Evolutionary conservation across 2,113 vertebrate species (phyloP).

Genomic region (Oncorhynchus kisutch): DNA sequence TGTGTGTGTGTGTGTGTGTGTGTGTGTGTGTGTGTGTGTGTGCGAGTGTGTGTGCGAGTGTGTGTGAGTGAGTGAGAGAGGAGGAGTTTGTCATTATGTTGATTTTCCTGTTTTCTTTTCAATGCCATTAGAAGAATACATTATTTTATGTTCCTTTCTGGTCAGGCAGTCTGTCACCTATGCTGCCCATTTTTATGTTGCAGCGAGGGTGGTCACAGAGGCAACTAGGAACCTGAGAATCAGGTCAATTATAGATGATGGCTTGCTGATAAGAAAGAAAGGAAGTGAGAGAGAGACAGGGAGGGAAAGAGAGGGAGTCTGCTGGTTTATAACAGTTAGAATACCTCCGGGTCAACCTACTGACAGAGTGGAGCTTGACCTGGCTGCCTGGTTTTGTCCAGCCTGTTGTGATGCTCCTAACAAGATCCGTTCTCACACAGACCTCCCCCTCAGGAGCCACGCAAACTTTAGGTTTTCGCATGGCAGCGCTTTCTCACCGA

Average conservation of each 20-base stretch:
- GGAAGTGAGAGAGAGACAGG: conserved; percentile 39
- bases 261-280: conserved; percentile 71
- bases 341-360: conserved; percentile 44
- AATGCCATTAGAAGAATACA: conserved; percentile 74
- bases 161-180: conserved; percentile 74
- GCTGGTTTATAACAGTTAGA: conserved; percentile 64
- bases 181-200: conserved; percentile 78
- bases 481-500: conserved; percentile 24
- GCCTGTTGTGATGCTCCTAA: conserved; percentile 67
- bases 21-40: no score
- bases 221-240: conserved; percentile 77
- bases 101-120: conserved; percentile 78
- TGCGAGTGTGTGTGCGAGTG: no score
- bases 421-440: conserved; percentile 70
- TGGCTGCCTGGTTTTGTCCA: conserved; percentile 55
- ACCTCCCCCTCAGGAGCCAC: conserved; percentile 63
- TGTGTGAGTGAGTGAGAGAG: conserved; percentile 46
- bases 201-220: conserved; percentile 75
- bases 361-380: conserved; percentile 53
- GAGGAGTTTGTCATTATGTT: conserved; percentile 79
- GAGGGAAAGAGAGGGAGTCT: conserved; percentile 50
- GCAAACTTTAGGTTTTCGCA: conserved; percentile 32
- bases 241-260: conserved; percentile 81
- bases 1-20: no score
- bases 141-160: conserved; percentile 67